Base-by-base conservation (phyloP, 2,888 invertebrate species). In the Nomada fucata region DNA sequence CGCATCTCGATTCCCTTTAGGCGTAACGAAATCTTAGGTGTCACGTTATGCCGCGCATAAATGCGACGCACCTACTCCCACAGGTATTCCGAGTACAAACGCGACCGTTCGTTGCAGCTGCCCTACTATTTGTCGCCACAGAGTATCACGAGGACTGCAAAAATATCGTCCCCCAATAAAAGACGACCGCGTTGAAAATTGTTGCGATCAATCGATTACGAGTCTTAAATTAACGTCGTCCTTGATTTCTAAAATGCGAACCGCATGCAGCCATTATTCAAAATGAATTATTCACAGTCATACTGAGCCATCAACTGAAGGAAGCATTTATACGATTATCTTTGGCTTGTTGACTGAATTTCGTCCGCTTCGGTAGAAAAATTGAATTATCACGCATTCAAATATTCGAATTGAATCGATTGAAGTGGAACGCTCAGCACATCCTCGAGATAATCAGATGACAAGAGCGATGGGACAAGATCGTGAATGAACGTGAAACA, bases 121-220 rank as follows among this genome's bases (percentile, higher is more conserved):
- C 15, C 4, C 55, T 23, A 11, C 15, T 11, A 13, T 55, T 23
- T 23, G 20, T 55, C 55, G 29, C 29, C 18, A 2, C 26, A 10
- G 9, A 20, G 50, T 29, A 11, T 29, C 29, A 29, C 29, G 29
- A 7, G 29, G 29, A 29, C 0, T 29, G 29, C 7, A 65, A 52
- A 65, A 65, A 65, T 65, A 65, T 65, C 26, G 65, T 52, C 29
- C 18, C 18, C 3, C 29, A 50, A 26, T 52, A 65, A 65, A 52
- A 65, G 52, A 18, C 7, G 18, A 13, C n/a, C 11, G 23, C 23
- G 61, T 71, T 71, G 53, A 71, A 71, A 71, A 61, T 61, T 23
- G 61, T 42, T 71, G 52, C 61, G 61, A 20, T 18, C 50, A 23
- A 20, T 42, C 52, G 61, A 47, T 15, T 23, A 18, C 23, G 50